These are phyloP conservation scores for Aphidius ervi DNA, from an alignment of 1,140 invertebrate genomes.

Conservation along the genomic window DNA sequence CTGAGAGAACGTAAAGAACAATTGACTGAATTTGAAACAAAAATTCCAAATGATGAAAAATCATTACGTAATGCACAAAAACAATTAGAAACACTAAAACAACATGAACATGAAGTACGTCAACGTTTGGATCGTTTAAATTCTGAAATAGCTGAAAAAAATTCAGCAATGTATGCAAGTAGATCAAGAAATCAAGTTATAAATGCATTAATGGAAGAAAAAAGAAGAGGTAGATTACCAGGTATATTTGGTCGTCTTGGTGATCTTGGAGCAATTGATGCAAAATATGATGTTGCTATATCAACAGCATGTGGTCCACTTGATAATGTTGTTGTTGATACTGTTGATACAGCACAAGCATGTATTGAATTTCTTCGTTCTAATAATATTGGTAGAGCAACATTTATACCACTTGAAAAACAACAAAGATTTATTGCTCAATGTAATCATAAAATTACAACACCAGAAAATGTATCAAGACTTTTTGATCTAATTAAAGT, in stretches of 20 bases:
- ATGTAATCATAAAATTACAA: slow-evolving; percentile 51
- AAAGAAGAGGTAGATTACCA: slow-evolving; percentile 70
- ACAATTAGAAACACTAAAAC: slow-evolving; percentile 46
- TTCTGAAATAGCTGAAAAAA: slow-evolving; percentile 61
- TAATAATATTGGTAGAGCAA: slow-evolving; percentile 69
- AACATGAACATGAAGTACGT: slow-evolving; percentile 40
- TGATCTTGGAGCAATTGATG: slow-evolving; percentile 92
- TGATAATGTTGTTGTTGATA: slow-evolving; percentile 92
- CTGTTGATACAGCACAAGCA: slow-evolving; percentile 74
- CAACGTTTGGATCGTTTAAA: slow-evolving; percentile 42
- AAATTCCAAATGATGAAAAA: slow-evolving; percentile 52
- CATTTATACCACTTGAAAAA: slow-evolving; percentile 74
- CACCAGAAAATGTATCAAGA: slow-evolving; percentile 80
- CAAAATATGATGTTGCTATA: slow-evolving; percentile 92
- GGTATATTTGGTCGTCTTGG: slow-evolving; percentile 89
- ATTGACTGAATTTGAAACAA: slow-evolving; percentile 46
- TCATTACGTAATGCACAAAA: slow-evolving; percentile 46
- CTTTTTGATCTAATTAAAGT: slow-evolving; percentile 87
- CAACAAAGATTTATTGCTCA: slow-evolving; percentile 58
- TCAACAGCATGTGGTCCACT: slow-evolving; percentile 88
- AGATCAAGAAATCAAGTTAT: slow-evolving; percentile 72
- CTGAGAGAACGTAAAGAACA: slow-evolving; percentile 52
- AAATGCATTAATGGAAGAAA: slow-evolving; percentile 81
- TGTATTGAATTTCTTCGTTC: slow-evolving; percentile 82
- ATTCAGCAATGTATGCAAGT: slow-evolving; percentile 63